A percentile compares a stretch with the other conserved stretches of the same genome.
These are phyloP conservation scores for Brachypteracias leptosomus DNA, from an alignment of 2,113 vertebrate species.

Conservation along the genomic window DNA sequence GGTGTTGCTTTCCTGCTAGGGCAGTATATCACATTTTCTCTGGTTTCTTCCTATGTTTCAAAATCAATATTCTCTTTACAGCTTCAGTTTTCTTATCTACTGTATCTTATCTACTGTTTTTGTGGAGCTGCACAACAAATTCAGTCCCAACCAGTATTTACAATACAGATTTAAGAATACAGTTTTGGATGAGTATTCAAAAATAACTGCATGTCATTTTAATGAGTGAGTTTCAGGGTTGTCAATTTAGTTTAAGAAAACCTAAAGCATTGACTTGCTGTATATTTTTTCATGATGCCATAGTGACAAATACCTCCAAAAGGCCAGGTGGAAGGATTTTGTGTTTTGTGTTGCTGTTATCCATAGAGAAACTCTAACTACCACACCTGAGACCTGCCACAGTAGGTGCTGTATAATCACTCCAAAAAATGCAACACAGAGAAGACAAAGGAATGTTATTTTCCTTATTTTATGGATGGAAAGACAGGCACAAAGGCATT, in stretches of 20 bases:
- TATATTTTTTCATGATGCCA: not conserved
- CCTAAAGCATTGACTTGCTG: not conserved
- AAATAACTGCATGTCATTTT: not conserved
- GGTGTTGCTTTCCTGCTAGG: not conserved
- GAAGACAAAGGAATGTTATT: not conserved
- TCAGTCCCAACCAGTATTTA: not conserved
- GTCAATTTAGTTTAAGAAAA: not conserved
- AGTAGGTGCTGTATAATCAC: not conserved
- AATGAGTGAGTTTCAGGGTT: not conserved
- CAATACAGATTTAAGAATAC: not conserved
- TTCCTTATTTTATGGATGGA: not conserved
- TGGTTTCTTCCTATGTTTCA: slow-evolving; percentile 18
- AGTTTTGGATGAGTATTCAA: not conserved
- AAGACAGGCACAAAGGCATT: not conserved
- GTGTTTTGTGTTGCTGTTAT: not conserved
- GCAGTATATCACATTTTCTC: not conserved
- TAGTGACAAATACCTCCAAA: not conserved
- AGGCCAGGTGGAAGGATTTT: not conserved
- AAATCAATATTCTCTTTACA: slow-evolving; percentile 23
- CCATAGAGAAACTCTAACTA: not conserved
- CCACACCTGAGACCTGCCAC: not conserved
- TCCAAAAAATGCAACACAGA: not conserved
- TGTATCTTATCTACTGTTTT: not conserved
- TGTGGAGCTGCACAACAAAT: not conserved
- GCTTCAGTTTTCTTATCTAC: slow-evolving; percentile 16